Base-by-base conservation (phyloP, 2,888 invertebrate genomes). In the Leptopilina myrica region DNA sequence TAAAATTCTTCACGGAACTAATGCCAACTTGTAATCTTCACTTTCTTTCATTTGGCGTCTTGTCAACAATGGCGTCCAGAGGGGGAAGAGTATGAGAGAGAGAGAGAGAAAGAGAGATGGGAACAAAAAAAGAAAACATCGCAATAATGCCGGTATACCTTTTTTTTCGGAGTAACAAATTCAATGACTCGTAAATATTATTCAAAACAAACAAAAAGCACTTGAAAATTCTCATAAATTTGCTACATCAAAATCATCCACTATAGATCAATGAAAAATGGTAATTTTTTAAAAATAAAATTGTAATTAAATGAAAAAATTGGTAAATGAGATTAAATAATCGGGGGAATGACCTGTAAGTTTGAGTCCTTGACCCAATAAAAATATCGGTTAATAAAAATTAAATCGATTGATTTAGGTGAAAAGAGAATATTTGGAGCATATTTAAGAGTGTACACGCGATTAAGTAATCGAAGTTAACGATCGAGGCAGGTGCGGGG, bases 311-410 rank as follows among this genome's bases (percentile, higher is more conserved):
- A 15, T 20, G n/a, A 20, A 20, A 20, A 20, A 20, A 20, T 20
- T 20, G 20, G 62, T 15, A 20, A 20, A 9, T 43, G 43, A 43
- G 43, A 43, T 3, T 12, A 43, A 49, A 8, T 15, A 14, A 56
- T 56, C 12, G 73, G 40, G 56, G 33, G 73, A 73, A 73, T 33
- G 73, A 73, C 73, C 56, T n/a, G 12, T 53, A 73, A 53, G 9
- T 56, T 40, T 33, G 73, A 56, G 73, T 26, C 73, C 73, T 73
- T 73, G 73, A 56, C 73, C 73, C n/a, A 73, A 73, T 73, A 73
- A 56, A 73, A n/a, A 53, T 56, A 8, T 56, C 9, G 20, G 8
- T 20, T 12, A 49, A 14, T 33, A 73, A 73, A 56, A 73, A 33
- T 33, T 33, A 33, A 73, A 73, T 73, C n/a, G 14, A 73, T 73